Conservation (phyloP, 35 echinoderm and acorn worm genomes). For the Lytechinus variegatus region DNA sequence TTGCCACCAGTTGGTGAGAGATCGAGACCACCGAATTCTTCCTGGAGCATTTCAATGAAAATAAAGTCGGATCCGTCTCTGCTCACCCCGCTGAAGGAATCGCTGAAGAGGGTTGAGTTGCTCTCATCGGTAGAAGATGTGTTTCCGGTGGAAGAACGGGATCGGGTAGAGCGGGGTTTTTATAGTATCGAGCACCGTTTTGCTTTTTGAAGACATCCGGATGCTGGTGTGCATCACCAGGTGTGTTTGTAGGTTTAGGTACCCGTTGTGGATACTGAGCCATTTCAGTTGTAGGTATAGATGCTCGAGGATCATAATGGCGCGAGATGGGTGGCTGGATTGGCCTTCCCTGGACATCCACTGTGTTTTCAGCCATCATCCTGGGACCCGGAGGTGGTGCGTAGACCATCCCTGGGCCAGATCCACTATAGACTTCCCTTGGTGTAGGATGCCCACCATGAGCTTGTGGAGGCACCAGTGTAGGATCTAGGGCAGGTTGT, state of each 20-base stretch:
- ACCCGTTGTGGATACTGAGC: conserved; percentile 33
- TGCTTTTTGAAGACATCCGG: background rate
- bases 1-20: background rate
- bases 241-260: background rate
- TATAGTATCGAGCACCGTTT: conserved; percentile 44
- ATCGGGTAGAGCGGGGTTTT: conserved; percentile 41
- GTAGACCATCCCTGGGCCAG: background rate
- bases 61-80: conserved; percentile 78
- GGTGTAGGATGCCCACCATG: background rate
- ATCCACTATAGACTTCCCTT: background rate
- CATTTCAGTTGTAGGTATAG: background rate
- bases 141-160: conserved; percentile 31
- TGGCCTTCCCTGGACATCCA: background rate
- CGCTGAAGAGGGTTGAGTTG: conserved; percentile 47
- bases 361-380: background rate
- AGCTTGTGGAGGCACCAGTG: background rate
- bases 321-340: background rate
- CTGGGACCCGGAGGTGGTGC: conserved; percentile 11
- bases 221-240: background rate
- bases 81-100: conserved; percentile 44
- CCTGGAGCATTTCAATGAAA: conserved; percentile 94
- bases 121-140: conserved; percentile 42
- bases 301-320: background rate
- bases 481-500: background rate
- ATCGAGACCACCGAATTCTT: conserved; percentile 77